phyloP scores from a whole-genome alignment of 2,888 invertebrate genomes.

The Hartigia nigra region DNA sequence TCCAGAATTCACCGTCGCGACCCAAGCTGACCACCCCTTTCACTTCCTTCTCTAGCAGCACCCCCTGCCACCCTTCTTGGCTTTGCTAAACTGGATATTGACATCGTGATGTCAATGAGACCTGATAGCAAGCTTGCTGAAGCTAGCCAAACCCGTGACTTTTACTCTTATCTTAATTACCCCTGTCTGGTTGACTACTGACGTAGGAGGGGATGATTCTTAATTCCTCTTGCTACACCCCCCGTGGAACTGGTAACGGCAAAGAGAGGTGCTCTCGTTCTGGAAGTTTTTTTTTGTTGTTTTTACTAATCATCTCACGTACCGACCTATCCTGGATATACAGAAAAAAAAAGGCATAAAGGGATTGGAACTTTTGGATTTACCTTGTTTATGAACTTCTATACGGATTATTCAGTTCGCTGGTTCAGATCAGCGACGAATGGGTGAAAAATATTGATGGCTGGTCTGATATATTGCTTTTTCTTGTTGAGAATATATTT shows the following conservation, averaged over 20 bases:
- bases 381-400: not conserved
- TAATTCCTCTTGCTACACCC: not conserved
- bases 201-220: not conserved
- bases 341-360: not conserved
- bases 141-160: not conserved
- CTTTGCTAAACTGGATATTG: constrained; percentile 46
- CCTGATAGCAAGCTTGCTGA: constrained; percentile 29
- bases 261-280: not conserved
- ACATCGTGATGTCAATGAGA: constrained; percentile 39
- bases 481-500: not conserved
- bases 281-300: not conserved
- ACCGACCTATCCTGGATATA: not conserved
- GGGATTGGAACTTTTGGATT: not conserved
- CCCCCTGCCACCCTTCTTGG: constrained; percentile 17
- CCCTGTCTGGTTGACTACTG: not conserved
- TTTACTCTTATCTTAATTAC: not conserved
- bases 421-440: not conserved
- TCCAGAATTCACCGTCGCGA: not conserved
- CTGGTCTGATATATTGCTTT: too few relatives aligned
- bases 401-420: not conserved
- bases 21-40: not conserved
- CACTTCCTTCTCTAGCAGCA: not conserved
- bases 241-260: not conserved
- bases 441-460: not conserved
- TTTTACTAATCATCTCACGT: not conserved